phyloP scores from a whole-genome alignment of 2,797 vertebrate genomes.

The Leuciscus waleckii region DNA sequence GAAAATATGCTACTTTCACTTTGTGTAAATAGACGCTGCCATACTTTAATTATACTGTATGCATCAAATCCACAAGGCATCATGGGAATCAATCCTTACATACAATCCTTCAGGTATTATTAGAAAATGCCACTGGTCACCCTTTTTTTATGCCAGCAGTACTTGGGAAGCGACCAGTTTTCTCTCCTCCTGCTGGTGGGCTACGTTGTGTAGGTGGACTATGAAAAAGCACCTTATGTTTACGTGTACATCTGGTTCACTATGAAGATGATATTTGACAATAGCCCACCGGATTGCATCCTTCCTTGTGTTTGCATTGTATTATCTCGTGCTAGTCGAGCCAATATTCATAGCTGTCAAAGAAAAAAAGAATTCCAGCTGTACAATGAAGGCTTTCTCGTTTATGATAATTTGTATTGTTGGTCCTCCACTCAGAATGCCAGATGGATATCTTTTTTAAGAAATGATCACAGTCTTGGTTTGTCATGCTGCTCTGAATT shows the following conservation, averaged over 20 bases:
- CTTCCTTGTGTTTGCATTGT: slow-evolving; percentile 21
- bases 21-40: too few relatives aligned
- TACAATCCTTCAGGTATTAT: not conserved
- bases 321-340: slow-evolving; percentile 4
- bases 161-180: slow-evolving; percentile 8
- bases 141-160: not conserved
- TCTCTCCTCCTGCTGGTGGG: not conserved
- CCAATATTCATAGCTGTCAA: slow-evolving; percentile 37
- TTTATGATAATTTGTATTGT: not conserved
- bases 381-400: slow-evolving; percentile 25
- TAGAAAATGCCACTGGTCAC: not conserved
- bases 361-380: slow-evolving; percentile 7
- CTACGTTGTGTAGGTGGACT: slow-evolving; percentile 19
- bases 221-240: slow-evolving; percentile 46
- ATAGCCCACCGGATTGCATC: slow-evolving; percentile 44
- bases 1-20: too few relatives aligned
- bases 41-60: slow-evolving; percentile 10
- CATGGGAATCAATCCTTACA: slow-evolving; percentile 16
- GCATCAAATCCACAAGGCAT: slow-evolving; percentile 16
- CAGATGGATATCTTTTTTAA: slow-evolving; percentile 40
- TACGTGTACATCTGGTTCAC: slow-evolving; percentile 22
- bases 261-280: slow-evolving; percentile 47
- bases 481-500: not conserved
- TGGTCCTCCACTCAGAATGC: slow-evolving; percentile 33
- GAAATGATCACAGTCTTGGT: not conserved